Percentiles rank a stretch among this genome's conserved stretches.
These are phyloP conservation scores for Aleiodes alternator DNA, from an alignment of 2,888 invertebrate species.

Conservation along the genomic window DNA sequence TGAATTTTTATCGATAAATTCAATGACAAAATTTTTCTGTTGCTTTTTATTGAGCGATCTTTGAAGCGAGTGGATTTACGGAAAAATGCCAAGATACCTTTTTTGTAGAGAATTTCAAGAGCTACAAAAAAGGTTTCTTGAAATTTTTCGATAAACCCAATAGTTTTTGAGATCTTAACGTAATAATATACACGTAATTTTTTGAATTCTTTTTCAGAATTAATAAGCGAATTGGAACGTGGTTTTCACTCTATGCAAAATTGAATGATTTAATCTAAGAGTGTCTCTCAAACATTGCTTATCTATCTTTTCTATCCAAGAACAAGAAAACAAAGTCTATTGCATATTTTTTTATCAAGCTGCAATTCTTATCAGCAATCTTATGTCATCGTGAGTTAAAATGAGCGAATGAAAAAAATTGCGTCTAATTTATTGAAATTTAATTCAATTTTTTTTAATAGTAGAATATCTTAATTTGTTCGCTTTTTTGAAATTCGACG, in stretches of 20 bases:
- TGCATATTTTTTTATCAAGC: conserved; percentile 31
- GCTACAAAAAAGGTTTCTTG: no score
- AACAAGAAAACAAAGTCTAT: conserved; percentile 23
- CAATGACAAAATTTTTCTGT: background rate
- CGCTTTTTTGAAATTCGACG: no score
- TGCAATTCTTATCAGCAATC: conserved; percentile 17
- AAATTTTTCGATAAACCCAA: no score
- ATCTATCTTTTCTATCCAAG: conserved; percentile 9
- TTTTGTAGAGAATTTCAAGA: no score
- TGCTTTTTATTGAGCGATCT: no score
- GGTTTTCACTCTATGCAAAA: conserved; percentile 10
- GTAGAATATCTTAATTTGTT: no score
- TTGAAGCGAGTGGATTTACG: no score
- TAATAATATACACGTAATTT: no score
- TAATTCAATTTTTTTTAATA: no score
- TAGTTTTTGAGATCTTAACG: no score
- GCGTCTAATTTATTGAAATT: no score
- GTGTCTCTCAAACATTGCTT: conserved; percentile 8
- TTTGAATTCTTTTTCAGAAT: background rate
- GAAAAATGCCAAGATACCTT: no score
- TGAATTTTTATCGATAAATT: background rate
- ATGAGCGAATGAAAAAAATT: background rate
- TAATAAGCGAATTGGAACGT: background rate
- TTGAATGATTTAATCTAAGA: conserved; percentile 16
- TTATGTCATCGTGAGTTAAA: conserved; percentile 17